Evolutionary conservation across 2,888 invertebrate species (phyloP).

Genomic region (Petrophora chlorosata): DNA sequence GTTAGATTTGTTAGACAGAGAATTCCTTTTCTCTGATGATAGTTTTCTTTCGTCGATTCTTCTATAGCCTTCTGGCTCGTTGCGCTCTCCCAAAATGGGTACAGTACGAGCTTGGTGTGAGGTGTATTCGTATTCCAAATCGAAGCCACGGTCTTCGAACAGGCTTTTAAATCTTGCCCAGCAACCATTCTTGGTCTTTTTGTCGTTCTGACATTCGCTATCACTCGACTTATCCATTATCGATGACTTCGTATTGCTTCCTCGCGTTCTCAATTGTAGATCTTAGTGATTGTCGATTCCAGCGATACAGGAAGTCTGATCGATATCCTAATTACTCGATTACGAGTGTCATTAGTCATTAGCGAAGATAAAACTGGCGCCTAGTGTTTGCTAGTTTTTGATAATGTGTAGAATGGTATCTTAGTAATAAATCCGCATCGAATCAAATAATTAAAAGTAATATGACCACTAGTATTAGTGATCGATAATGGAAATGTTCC

Average conservation of each 20-base stretch:
- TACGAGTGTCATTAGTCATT: constrained; percentile 7
- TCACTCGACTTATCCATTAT: constrained; percentile 41
- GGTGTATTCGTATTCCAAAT: constrained; percentile 70
- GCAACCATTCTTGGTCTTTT: constrained; percentile 51
- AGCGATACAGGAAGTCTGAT: constrained; percentile 14
- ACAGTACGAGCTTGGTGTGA: constrained; percentile 29
- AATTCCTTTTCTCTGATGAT: constrained; percentile 31
- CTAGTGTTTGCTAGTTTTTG: background rate
- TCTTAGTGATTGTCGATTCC: constrained; percentile 7
- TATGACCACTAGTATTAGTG: constrained; percentile 18
- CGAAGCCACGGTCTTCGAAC: constrained; percentile 75
- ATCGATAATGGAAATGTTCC: constrained; percentile 22
- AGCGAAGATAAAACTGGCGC: constrained; percentile 14
- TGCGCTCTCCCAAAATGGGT: constrained; percentile 46
- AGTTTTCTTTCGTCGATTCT: constrained; percentile 53
- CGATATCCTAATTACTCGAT: constrained; percentile 24
- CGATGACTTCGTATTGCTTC: constrained; percentile 6
- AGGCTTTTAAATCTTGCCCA: constrained; percentile 72
- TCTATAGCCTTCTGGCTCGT: constrained; percentile 55
- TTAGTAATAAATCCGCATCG: constrained; percentile 6
- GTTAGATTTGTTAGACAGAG: constrained; percentile 21
- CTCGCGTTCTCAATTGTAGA: constrained; percentile 7
- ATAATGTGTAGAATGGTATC: constrained; percentile 16
- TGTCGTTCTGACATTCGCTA: constrained; percentile 16
- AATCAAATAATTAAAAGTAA: too few relatives aligned